These are phyloP conservation scores for Toxotes chatareus DNA, from an alignment of 2,113 vertebrate species.

Conservation along the genomic window DNA sequence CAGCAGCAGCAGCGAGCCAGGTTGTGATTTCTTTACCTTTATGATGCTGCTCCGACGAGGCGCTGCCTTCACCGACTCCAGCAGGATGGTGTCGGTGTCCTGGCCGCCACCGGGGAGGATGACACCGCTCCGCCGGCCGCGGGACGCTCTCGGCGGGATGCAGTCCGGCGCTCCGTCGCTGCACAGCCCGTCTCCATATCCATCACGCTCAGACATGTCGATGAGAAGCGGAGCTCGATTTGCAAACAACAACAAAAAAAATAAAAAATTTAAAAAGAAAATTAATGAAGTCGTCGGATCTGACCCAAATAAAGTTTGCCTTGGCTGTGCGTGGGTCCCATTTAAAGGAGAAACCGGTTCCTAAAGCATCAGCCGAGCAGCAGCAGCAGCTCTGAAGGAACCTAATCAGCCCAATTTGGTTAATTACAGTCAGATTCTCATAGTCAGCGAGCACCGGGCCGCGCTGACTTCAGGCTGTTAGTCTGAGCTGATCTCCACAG, in stretches of 20 bases:
- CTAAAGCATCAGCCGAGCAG: slow-evolving; percentile 20
- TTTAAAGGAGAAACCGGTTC: slow-evolving; percentile 42
- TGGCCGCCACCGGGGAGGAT: slow-evolving; percentile 73
- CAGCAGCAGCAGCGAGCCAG: not conserved
- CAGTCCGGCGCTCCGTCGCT: slow-evolving; percentile 79
- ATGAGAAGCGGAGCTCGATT: not conserved
- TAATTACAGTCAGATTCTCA: slow-evolving; percentile 37
- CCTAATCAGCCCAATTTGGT: slow-evolving; percentile 46
- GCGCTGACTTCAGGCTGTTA: slow-evolving; percentile 29
- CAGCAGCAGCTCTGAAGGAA: slow-evolving; percentile 12
- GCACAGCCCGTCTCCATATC: slow-evolving; percentile 78
- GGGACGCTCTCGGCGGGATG: slow-evolving; percentile 73
- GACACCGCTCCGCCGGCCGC: slow-evolving; percentile 88
- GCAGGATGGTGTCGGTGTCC: slow-evolving; percentile 83
- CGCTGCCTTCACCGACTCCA: slow-evolving; percentile 89
- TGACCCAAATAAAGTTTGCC: slow-evolving; percentile 67
- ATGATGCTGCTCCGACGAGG: slow-evolving; percentile 97
- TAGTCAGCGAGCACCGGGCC: slow-evolving; percentile 18
- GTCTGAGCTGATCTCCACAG: slow-evolving; percentile 7
- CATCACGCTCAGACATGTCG: slow-evolving; percentile 85
- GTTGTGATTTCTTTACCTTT: slow-evolving; percentile 84
- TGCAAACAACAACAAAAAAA: not conserved
- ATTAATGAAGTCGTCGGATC: slow-evolving; percentile 46
- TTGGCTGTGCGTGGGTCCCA: slow-evolving; percentile 54
- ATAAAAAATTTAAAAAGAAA: not conserved